Conservation (phyloP, 2,113 vertebrate genomes). For the Nesoenas mayeri region DNA sequence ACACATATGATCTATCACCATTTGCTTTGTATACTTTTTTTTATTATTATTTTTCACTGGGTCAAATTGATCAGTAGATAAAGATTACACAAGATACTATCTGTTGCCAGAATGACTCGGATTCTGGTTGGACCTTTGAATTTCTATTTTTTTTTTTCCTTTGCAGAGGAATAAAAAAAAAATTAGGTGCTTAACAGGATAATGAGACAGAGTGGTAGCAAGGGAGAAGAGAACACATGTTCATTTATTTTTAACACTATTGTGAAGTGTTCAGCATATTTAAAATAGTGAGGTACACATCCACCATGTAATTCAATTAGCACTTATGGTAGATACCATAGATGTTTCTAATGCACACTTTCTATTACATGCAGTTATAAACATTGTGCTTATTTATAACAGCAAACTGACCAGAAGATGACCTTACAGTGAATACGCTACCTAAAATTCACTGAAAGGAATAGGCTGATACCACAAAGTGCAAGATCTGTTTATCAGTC, state of each 20-base stretch:
- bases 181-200: conserved; percentile 48
- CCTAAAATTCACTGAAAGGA: conserved; percentile 55
- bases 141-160: not conserved
- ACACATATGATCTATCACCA: not conserved
- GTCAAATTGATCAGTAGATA: not conserved
- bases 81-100: not conserved
- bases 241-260: conserved; percentile 71
- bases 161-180: not conserved
- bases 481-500: conserved; percentile 46
- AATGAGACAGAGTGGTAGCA: conserved; percentile 60
- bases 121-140: not conserved
- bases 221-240: conserved; percentile 61
- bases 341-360: conserved; percentile 60
- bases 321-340: conserved; percentile 34
- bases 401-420: conserved; percentile 51
- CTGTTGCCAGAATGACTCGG: not conserved
- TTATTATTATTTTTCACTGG: not conserved
- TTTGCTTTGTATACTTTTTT: not conserved
- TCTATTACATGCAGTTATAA: conserved; percentile 30
- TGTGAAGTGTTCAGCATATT: conserved; percentile 43
- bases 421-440: conserved; percentile 50
- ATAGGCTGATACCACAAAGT: conserved; percentile 23
- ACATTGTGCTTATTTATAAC: not conserved
- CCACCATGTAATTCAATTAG: conserved; percentile 71
- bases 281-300: conserved; percentile 58